These are phyloP conservation scores for Hemibagrus guttatus DNA, from an alignment of 2,797 vertebrate species.

Conservation along the genomic window DNA sequence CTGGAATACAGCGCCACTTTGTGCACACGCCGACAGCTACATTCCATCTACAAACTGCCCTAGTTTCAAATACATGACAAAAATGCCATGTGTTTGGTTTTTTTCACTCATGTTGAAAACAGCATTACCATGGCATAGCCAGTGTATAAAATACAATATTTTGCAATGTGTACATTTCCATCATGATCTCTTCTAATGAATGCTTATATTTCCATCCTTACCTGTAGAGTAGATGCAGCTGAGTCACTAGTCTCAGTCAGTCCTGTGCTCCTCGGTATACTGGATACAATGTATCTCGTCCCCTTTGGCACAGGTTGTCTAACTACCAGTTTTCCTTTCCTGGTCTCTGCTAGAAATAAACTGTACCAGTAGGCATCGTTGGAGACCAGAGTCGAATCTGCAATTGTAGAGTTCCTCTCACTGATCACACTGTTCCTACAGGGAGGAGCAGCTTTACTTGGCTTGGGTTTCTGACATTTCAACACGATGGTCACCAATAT, in stretches of 20 bases:
- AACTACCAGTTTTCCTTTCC: slow-evolving; percentile 57
- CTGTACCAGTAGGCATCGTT: slow-evolving; percentile 65
- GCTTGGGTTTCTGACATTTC: slow-evolving; percentile 58
- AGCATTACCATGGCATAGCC: slow-evolving; percentile 25
- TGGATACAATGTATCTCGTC: slow-evolving; percentile 64
- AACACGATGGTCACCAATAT: slow-evolving; percentile 60
- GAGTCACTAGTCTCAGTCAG: slow-evolving; percentile 66
- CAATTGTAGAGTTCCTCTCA: slow-evolving; percentile 54
- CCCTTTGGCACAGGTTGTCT: slow-evolving; percentile 56
- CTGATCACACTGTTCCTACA: slow-evolving; percentile 56
- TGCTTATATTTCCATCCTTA: slow-evolving; percentile 29
- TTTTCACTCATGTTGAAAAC: no score
- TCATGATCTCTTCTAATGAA: neutral
- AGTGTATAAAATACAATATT: neutral
- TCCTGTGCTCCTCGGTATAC: slow-evolving; percentile 66
- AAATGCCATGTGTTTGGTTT: no score
- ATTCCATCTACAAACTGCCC: neutral
- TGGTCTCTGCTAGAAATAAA: slow-evolving; percentile 60
- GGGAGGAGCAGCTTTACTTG: slow-evolving; percentile 63
- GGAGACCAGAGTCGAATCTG: slow-evolving; percentile 58
- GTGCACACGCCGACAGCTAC: neutral
- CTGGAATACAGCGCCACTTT: slow-evolving; percentile 10
- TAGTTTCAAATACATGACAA: no score
- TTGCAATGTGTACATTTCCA: neutral
- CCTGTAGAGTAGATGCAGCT: slow-evolving; percentile 68